Base-by-base conservation (phyloP, 2,888 invertebrate genomes). In the Lasioglossum pauxillum region DNA sequence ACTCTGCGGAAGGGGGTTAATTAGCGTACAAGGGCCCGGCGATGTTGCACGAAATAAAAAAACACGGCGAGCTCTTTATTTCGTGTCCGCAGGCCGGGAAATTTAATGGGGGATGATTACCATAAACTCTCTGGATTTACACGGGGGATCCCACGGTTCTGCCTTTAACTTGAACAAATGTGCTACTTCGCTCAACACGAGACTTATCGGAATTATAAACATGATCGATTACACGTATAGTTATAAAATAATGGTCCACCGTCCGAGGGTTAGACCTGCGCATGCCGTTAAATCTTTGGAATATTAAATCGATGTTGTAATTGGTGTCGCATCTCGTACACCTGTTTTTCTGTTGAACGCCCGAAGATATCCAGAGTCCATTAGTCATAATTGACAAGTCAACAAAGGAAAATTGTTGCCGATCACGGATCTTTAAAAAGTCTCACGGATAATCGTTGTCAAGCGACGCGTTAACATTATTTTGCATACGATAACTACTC, bases 41-140 rank as follows among this genome's bases (percentile, higher is more conserved):
- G 69, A 27, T 41, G 78, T 83, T 75, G 60, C 71, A 44, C 78
- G 74, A 75, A 83, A 83, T 46, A 69, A 84, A 78, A 60, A 84
- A 83, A 75, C 53, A 75, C 31, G 31, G 4, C 16, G 27, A 12
- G 27, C 8, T 74, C 46, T 78, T 83, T 78, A 78, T 57, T 75
- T 19, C 31, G 71, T 44, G 71, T 75, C 69, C 23, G 77, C 27
- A 69, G 69, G 49, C 71, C 41, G 44, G 14, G 73, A 35, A 67
- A 44, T 73, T 35, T 76, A 75, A 77, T 38, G 27, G 23, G 35
- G 64, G 16, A 73, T 82, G 83, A 83, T 77, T 73, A 73, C 67
- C 19, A n/a, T 16, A 16, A 44, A 12, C 64, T 64, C 49, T 10
- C 1, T 16, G 60, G 46, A 64, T 64, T 49, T 38, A 44, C 4